phyloP scores from a whole-genome alignment of 2,797 vertebrate genomes.

The Muscicapa striata region DNA sequence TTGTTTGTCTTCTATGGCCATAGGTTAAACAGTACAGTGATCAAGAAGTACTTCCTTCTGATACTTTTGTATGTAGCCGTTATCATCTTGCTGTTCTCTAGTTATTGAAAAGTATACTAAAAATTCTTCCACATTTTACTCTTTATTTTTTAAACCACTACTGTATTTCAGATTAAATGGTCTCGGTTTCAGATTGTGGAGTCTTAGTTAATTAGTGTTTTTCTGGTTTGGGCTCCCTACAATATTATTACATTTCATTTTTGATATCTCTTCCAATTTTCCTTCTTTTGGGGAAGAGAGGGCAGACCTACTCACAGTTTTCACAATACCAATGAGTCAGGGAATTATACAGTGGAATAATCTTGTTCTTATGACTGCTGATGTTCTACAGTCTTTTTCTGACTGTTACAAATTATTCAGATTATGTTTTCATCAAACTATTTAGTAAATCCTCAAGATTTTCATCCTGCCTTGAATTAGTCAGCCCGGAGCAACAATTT shows the following conservation, averaged over 20 bases:
- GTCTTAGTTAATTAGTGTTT: not conserved
- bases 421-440: slow-evolving; percentile 3
- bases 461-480: not conserved
- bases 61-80: not conserved
- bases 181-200: not conserved
- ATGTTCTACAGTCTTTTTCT: not conserved
- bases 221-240: not conserved
- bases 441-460: not conserved
- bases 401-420: not conserved
- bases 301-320: not conserved
- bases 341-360: not conserved
- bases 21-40: not conserved
- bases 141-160: not conserved
- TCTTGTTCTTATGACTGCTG: not conserved
- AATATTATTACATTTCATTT: not conserved
- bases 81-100: not conserved
- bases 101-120: not conserved
- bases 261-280: not conserved
- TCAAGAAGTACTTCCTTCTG: not conserved
- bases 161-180: not conserved
- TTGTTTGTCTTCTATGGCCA: not conserved
- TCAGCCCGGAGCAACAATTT: not conserved
- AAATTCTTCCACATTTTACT: not conserved
- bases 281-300: not conserved
- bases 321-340: not conserved